phyloP scores from a whole-genome alignment of 2,113 vertebrate genomes.

The Electrona antarctica region DNA sequence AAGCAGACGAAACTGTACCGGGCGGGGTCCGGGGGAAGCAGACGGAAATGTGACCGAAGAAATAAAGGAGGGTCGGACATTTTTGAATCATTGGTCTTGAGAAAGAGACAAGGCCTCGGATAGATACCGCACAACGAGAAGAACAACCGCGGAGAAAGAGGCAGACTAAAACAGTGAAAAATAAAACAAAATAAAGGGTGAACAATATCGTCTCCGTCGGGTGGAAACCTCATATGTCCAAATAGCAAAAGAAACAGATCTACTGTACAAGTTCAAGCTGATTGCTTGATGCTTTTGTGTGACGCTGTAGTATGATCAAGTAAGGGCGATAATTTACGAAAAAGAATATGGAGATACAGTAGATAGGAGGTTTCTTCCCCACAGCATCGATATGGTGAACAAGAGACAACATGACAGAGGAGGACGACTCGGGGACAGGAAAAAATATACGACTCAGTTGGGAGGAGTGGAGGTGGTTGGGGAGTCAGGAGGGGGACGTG shows the following conservation, averaged over 20 bases:
- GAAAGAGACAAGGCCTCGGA: conserved; percentile 29
- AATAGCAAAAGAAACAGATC: too few relatives aligned
- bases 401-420: conserved; percentile 12
- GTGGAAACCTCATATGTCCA: too few relatives aligned
- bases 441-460: conserved; percentile 17
- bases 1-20: conserved; percentile 43
- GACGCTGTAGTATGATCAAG: too few relatives aligned
- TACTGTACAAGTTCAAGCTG: too few relatives aligned
- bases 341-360: too few relatives aligned
- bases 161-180: neutral
- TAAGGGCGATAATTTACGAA: too few relatives aligned
- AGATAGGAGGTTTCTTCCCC: too few relatives aligned
- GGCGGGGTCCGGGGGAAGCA: conserved; percentile 29
- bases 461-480: conserved; percentile 30
- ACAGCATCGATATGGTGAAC: neutral
- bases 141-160: neutral
- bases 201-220: too few relatives aligned
- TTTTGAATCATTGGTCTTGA: conserved; percentile 25
- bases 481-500: conserved; percentile 22
- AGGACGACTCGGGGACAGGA: conserved; percentile 37
- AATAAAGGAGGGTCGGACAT: conserved; percentile 43
- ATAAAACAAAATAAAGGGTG: neutral
- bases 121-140: neutral
- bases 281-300: too few relatives aligned
- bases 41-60: conserved; percentile 31